Evolutionary conservation across 2,113 vertebrate genomes (phyloP).

Genomic region (Scomber scombrus): DNA sequence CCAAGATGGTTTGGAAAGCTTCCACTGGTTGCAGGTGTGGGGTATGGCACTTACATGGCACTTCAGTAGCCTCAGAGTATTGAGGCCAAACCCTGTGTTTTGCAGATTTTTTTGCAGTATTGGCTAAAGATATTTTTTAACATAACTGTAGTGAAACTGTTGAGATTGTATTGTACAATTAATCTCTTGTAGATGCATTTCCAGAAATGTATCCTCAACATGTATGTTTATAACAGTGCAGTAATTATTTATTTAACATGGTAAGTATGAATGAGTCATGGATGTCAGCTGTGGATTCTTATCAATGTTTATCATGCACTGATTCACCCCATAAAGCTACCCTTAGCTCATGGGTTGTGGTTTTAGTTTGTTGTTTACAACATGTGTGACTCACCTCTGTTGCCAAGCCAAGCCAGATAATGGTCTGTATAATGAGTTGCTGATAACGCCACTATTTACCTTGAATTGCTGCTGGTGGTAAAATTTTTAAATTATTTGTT

Average conservation of each 20-base stretch:
- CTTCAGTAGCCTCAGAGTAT: background rate
- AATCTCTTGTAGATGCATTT: background rate
- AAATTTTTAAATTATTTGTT: slow-evolving; percentile 41
- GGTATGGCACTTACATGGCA: background rate
- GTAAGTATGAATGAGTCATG: background rate
- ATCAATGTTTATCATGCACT: slow-evolving; percentile 4
- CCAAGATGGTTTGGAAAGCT: slow-evolving; percentile 30
- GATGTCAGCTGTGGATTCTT: slow-evolving; percentile 22
- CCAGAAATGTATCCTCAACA: background rate
- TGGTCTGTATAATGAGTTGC: slow-evolving; percentile 23
- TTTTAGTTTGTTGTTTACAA: slow-evolving; percentile 30
- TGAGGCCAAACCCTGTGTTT: background rate
- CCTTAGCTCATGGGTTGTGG: slow-evolving; percentile 7
- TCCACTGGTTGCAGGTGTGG: slow-evolving; percentile 24
- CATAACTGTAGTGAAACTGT: background rate
- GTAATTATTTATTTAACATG: background rate
- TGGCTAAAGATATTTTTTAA: background rate
- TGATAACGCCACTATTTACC: slow-evolving; percentile 16
- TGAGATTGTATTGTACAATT: background rate
- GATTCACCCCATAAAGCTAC: slow-evolving; percentile 34
- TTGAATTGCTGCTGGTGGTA: background rate
- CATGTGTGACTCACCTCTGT: slow-evolving; percentile 27
- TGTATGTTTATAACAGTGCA: too few relatives aligned
- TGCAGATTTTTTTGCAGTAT: background rate
- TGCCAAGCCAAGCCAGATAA: slow-evolving; percentile 29